Percentiles rank a stretch among this genome's conserved stretches.
Conservation (phyloP, 2,797 vertebrate genomes). For the Protosalanx chinensis region DNA sequence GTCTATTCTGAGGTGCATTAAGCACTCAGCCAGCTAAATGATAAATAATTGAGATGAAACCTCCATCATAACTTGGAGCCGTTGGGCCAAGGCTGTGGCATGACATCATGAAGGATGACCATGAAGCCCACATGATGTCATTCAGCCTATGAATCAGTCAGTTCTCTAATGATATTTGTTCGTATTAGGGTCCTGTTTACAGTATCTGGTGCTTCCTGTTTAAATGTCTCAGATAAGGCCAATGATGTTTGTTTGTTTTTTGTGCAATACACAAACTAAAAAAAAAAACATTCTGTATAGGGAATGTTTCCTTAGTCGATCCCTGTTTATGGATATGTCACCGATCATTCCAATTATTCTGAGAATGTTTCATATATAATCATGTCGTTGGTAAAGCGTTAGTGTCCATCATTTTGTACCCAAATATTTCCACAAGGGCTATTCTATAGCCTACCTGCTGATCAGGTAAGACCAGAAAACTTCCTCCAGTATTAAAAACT, state of each 20-base stretch:
- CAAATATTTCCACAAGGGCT: constrained; percentile 3
- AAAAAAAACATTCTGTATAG: too few species aligned
- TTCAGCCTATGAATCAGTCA: neutral
- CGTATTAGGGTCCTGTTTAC: neutral
- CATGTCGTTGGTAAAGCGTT: too few species aligned
- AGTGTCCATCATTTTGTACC: neutral
- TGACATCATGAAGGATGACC: constrained; percentile 40
- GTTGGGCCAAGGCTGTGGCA: constrained; percentile 29
- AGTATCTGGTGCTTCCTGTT: constrained; percentile 1
- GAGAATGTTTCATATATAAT: too few species aligned
- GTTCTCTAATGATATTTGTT: neutral
- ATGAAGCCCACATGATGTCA: constrained; percentile 34
- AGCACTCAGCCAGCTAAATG: constrained; percentile 51
- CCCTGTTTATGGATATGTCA: too few species aligned
- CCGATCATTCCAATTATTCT: too few species aligned
- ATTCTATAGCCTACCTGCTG: constrained; percentile 51
- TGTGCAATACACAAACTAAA: too few species aligned
- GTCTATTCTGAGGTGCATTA: constrained; percentile 70
- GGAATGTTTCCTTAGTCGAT: too few species aligned
- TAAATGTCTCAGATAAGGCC: neutral
- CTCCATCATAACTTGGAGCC: constrained; percentile 37
- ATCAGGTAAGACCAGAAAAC: constrained; percentile 6
- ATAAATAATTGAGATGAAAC: constrained; percentile 69
- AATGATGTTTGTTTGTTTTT: too few species aligned
- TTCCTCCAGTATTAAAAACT: constrained; percentile 8